phyloP scores from a whole-genome alignment of 2,888 invertebrate genomes.

The Cabera pusaria region DNA sequence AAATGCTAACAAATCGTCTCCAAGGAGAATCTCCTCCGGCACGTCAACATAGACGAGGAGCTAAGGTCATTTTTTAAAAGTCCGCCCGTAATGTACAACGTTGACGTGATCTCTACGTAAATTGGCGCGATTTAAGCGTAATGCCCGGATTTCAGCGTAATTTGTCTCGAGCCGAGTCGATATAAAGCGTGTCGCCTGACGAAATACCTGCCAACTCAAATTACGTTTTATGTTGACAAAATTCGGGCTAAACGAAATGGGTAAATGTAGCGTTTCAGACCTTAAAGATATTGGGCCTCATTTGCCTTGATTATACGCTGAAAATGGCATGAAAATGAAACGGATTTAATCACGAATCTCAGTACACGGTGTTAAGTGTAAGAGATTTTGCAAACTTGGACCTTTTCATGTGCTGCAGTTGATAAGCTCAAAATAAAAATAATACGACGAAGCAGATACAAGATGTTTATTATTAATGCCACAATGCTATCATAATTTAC shows the following conservation, averaged over 20 bases:
- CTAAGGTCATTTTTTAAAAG: conserved; percentile 46
- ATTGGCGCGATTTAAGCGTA: conserved; percentile 52
- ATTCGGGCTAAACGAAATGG: conserved; percentile 31
- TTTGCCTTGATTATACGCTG: conserved; percentile 6
- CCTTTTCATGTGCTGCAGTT: too few relatives aligned
- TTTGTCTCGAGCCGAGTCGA: conserved; percentile 41
- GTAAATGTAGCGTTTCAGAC: conserved; percentile 25
- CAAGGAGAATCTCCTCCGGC: conserved; percentile 19
- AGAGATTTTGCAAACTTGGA: too few relatives aligned
- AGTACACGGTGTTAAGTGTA: background rate
- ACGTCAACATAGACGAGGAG: conserved; percentile 26
- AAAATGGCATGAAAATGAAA: conserved; percentile 3
- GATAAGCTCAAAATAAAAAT: too few relatives aligned
- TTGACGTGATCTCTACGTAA: conserved; percentile 53
- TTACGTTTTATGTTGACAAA: conserved; percentile 40
- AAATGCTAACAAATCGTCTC: conserved; percentile 8
- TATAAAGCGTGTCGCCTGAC: conserved; percentile 44
- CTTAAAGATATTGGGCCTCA: conserved; percentile 13
- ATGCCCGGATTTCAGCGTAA: conserved; percentile 40
- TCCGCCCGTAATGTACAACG: conserved; percentile 45
- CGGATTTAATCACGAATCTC: conserved; percentile 1
- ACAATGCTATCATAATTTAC: too few relatives aligned
- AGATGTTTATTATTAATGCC: too few relatives aligned
- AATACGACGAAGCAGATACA: too few relatives aligned
- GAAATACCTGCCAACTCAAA: conserved; percentile 48